Evolutionary conservation across 2,113 vertebrate genomes (phyloP).

Genomic region (Solenodon paradoxus): DNA sequence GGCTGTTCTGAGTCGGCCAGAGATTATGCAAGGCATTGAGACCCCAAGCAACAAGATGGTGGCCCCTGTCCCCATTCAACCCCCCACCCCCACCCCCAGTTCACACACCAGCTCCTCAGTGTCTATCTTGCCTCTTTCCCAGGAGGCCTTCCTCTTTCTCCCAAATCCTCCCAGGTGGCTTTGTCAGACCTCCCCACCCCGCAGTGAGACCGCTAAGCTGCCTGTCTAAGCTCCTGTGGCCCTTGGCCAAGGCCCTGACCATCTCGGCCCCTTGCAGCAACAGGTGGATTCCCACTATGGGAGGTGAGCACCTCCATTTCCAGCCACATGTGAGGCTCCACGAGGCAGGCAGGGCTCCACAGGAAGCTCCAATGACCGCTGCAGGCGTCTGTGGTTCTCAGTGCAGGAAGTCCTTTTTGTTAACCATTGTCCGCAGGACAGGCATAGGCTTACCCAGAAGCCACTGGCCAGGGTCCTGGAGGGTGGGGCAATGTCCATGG

Average conservation of each 20-base stretch:
- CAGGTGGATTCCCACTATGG: not conserved
- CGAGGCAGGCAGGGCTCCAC: not conserved
- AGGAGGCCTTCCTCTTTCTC: not conserved
- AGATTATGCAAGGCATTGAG: not conserved
- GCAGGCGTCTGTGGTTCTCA: not conserved
- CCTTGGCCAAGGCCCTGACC: not conserved
- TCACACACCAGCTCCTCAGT: not conserved
- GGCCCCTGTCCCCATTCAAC: not conserved
- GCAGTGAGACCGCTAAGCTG: not conserved
- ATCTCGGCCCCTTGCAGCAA: not conserved
- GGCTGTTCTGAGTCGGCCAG: not conserved
- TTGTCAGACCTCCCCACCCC: not conserved
- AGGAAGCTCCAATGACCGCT: not conserved
- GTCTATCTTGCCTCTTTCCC: not conserved
- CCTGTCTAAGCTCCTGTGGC: not conserved
- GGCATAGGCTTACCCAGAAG: conserved; percentile 24
- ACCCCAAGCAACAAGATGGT: not conserved
- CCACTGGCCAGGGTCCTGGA: not conserved
- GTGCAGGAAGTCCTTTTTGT: not conserved
- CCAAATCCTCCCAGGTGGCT: not conserved
- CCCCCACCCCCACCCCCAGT: not conserved
- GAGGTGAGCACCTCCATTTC: not conserved
- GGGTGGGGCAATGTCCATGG: not conserved
- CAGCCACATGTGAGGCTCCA: not conserved
- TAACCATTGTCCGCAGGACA: not conserved